These are phyloP conservation scores for Petrosia ficiformis DNA, from an alignment of 37 sponge, comb jelly and placozoan species.

Conservation along the genomic window DNA sequence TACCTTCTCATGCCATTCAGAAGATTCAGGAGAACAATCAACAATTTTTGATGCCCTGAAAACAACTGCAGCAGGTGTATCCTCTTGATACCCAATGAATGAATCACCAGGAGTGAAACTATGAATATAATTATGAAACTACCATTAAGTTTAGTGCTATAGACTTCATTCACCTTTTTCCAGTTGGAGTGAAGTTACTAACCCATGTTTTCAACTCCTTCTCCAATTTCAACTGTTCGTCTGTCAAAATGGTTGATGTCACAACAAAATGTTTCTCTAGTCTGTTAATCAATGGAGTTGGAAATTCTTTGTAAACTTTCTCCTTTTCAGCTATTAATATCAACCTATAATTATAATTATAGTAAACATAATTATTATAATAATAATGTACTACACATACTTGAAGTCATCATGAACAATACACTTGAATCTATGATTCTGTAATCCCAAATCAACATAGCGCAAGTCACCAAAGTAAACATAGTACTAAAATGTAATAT, in stretches of 20 bases:
- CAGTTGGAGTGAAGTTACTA: background rate
- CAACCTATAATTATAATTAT: constrained; percentile 21
- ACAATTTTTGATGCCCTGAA: constrained; percentile 19
- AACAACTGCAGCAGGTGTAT: constrained; percentile 45
- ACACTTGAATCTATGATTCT: constrained; percentile 68
- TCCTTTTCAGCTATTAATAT: constrained; percentile 56
- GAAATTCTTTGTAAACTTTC: constrained; percentile 63
- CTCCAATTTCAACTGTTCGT: constrained; percentile 12
- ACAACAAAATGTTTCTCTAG: constrained; percentile 76
- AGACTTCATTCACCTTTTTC: background rate
- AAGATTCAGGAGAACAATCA: background rate
- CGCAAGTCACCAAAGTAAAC: constrained; percentile 25
- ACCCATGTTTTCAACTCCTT: constrained; percentile 20
- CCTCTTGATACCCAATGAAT: constrained; percentile 48
- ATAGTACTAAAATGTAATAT: constrained; percentile 37
- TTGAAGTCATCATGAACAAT: constrained; percentile 66
- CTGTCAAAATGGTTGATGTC: constrained; percentile 37
- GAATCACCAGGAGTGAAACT: constrained; percentile 18
- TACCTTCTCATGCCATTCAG: background rate
- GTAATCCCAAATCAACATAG: constrained; percentile 75
- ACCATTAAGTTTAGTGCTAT: background rate
- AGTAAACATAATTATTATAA: background rate
- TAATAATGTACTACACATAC: constrained; percentile 1
- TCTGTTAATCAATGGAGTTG: constrained; percentile 75
- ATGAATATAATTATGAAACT: background rate